These are phyloP conservation scores for Caenorhabditis briggsae DNA, from an alignment of 1,140 invertebrate species.

Conservation along the genomic window DNA sequence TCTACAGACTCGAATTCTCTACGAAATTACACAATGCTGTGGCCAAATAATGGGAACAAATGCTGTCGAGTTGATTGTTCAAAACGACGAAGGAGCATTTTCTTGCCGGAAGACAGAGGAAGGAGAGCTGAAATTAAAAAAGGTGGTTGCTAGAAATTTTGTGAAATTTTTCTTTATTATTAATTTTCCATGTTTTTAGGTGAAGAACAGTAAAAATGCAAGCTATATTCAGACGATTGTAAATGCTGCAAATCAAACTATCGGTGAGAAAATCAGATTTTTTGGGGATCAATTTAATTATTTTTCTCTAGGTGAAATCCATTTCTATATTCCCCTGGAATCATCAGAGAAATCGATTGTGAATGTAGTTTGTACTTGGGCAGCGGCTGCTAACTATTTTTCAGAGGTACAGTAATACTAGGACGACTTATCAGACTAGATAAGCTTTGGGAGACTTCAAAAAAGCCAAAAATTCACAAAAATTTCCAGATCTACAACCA, in stretches of 20 bases:
- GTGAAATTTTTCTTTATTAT: no score
- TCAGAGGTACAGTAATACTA: slow-evolving; percentile 64
- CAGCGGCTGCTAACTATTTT: slow-evolving; percentile 68
- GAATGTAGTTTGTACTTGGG: slow-evolving; percentile 72
- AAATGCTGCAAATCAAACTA: slow-evolving; percentile 33
- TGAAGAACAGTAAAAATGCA: slow-evolving; percentile 4
- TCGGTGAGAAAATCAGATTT: neutral
- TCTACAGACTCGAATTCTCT: slow-evolving; percentile 67
- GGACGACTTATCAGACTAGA: neutral
- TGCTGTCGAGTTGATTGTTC: slow-evolving; percentile 69
- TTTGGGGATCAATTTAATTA: neutral
- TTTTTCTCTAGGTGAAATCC: slow-evolving; percentile 67
- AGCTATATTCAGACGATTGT: slow-evolving; percentile 40
- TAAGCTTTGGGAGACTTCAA: neutral
- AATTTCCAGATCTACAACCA: slow-evolving; percentile 29
- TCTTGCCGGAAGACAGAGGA: slow-evolving; percentile 57
- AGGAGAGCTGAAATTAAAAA: slow-evolving; percentile 62
- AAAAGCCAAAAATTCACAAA: neutral
- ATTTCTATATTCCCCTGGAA: slow-evolving; percentile 70
- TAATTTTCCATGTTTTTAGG: no score
- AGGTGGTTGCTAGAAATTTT: no score
- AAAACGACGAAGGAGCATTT: slow-evolving; percentile 65
- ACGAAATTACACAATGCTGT: slow-evolving; percentile 71
- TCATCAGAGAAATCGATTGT: slow-evolving; percentile 70
- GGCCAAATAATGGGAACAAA: slow-evolving; percentile 71